Percentiles rank a stretch among this genome's conserved stretches.
These are phyloP conservation scores for Megalopta genalis DNA, from an alignment of 1,140 invertebrate genomes.

Conservation along the genomic window DNA sequence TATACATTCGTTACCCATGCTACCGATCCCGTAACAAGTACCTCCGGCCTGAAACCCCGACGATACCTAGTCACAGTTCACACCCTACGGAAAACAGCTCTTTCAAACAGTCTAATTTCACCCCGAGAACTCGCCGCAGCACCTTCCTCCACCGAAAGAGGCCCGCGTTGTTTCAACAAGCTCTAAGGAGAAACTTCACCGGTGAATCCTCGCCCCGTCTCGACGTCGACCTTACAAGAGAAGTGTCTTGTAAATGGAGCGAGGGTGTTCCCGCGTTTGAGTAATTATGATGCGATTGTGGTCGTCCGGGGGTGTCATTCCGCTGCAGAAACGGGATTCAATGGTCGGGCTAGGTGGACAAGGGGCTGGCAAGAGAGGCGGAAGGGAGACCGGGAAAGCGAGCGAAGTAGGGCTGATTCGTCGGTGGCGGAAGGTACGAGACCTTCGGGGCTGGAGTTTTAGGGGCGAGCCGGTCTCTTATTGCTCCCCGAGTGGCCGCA, in stretches of 20 bases:
- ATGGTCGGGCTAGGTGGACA: conserved; percentile 23
- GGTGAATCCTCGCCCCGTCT: background rate
- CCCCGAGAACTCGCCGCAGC: background rate
- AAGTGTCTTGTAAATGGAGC: conserved; percentile 9
- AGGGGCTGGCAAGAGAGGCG: background rate
- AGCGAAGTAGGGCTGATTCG: conserved; percentile 21
- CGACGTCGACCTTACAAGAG: background rate
- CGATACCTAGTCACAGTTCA: background rate
- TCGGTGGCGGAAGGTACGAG: conserved; percentile 56
- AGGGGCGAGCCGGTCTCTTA: conserved; percentile 74
- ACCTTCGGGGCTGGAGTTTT: conserved; percentile 74
- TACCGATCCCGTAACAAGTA: too few relatives aligned
- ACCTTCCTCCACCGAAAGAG: too few relatives aligned
- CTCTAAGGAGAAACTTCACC: background rate
- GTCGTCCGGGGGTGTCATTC: conserved; percentile 39
- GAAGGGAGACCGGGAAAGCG: background rate
- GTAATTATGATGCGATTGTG: conserved; percentile 58
- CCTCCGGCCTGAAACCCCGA: too few relatives aligned
- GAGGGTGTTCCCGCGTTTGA: conserved; percentile 15
- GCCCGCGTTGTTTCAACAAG: background rate
- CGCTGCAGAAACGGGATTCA: conserved; percentile 42
- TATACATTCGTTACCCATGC: too few relatives aligned
- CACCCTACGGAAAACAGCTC: background rate
- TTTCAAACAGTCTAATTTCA: background rate
- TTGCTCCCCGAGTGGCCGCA: conserved; percentile 80